Conservation (phyloP, 2,797 vertebrate genomes). For the Falco berigora region DNA sequence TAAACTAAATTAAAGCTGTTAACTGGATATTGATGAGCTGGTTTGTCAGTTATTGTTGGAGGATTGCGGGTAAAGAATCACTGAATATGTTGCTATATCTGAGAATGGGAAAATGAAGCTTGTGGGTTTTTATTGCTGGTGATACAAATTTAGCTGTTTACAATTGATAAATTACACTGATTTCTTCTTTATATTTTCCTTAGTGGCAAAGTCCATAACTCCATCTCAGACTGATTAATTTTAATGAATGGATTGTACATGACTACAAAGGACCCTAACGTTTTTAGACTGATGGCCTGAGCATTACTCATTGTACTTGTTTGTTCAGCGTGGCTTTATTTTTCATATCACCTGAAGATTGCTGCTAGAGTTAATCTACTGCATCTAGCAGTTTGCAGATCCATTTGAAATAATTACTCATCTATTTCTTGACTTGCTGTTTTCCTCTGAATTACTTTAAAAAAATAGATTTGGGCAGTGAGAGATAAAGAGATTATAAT, state of each 20-base stretch:
- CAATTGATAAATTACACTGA: background rate
- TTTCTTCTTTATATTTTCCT: conserved; percentile 40
- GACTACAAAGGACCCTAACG: background rate
- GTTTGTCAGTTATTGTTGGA: conserved; percentile 13
- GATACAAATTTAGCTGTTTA: background rate
- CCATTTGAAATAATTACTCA: conserved; percentile 28
- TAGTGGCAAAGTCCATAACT: conserved; percentile 4
- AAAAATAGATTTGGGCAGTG: background rate
- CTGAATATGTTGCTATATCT: background rate
- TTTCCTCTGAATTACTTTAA: background rate
- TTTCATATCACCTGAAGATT: conserved; percentile 47
- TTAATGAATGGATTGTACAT: conserved; percentile 30
- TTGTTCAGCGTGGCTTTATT: conserved; percentile 41
- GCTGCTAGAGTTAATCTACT: conserved; percentile 27
- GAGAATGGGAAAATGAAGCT: background rate
- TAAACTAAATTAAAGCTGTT: conserved; percentile 17
- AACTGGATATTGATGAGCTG: conserved; percentile 37
- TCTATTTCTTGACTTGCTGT: background rate
- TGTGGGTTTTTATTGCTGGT: background rate
- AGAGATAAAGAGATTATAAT: background rate
- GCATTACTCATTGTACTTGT: conserved; percentile 41
- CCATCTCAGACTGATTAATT: background rate
- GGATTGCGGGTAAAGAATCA: background rate
- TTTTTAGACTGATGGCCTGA: conserved; percentile 8
- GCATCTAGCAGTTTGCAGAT: background rate